Conservation (phyloP, 2,888 invertebrate genomes). For the Rapana venosa region DNA sequence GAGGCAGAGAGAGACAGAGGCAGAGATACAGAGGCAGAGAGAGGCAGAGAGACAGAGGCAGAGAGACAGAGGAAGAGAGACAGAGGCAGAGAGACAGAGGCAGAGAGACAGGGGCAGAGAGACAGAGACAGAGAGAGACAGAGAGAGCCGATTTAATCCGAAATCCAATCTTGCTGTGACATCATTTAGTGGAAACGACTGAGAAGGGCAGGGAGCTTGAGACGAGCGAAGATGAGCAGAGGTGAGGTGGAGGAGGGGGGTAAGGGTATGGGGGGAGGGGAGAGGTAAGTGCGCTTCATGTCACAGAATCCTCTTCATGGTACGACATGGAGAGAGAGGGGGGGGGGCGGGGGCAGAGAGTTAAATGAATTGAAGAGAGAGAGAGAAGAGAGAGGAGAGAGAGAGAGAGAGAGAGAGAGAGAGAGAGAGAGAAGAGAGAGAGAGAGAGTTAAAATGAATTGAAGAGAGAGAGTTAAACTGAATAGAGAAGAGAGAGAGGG, state of each 20-base stretch:
- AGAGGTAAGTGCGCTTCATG: no score
- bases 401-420: no score
- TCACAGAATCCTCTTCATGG: no score
- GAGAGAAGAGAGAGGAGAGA: no score
- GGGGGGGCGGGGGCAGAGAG: no score
- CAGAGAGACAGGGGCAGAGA: neutral
- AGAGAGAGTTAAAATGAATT: no score
- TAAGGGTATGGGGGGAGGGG: neutral
- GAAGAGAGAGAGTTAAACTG: no score
- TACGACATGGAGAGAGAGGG: neutral
- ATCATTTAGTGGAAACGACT: no score
- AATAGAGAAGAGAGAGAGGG: no score
- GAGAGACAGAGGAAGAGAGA: neutral
- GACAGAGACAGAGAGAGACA: neutral
- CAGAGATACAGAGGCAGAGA: neutral
- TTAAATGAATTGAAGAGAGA: no score
- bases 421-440: no score
- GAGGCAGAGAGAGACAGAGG: neutral
- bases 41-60: neutral
- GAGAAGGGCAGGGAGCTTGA: neutral
- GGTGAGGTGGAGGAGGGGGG: neutral
- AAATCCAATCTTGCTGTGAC: no score
- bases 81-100: neutral
- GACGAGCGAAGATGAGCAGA: neutral
- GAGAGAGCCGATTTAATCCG: neutral